These are phyloP conservation scores for Gymnopithys bicolor DNA, from an alignment of 2,797 vertebrate genomes.

Conservation along the genomic window DNA sequence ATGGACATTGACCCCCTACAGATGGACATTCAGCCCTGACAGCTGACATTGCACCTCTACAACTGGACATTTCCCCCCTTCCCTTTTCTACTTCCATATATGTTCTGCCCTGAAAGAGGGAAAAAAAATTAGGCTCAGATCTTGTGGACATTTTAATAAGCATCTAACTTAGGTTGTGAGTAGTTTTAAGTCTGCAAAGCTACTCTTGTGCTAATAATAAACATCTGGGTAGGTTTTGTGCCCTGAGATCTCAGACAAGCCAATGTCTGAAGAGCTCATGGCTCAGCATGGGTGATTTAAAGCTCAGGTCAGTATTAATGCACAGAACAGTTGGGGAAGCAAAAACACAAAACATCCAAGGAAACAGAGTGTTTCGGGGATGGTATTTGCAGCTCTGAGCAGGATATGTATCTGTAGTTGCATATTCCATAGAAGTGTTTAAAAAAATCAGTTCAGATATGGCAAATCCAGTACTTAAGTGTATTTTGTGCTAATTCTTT, in stretches of 20 bases:
- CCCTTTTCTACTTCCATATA: fast-evolving
- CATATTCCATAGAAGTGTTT: neutral
- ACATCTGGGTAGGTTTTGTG: constrained; percentile 20
- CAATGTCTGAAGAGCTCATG: neutral
- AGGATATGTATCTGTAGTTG: neutral
- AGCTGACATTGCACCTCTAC: too few relatives aligned
- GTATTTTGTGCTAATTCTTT: constrained; percentile 35
- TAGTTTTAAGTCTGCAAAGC: constrained; percentile 9
- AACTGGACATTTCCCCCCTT: neutral
- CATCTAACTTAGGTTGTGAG: neutral
- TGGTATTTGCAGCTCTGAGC: neutral
- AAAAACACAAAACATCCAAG: constrained; percentile 20
- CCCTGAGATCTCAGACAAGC: neutral
- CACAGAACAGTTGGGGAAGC: neutral
- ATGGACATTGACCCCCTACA: neutral
- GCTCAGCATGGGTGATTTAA: constrained; percentile 20
- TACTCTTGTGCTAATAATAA: constrained; percentile 48
- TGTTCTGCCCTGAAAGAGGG: neutral
- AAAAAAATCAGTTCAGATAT: neutral
- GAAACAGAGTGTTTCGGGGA: neutral
- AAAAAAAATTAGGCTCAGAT: neutral
- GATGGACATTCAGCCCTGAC: too few relatives aligned
- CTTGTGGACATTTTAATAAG: neutral
- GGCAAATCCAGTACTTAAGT: constrained; percentile 55
- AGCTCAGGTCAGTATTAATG: constrained; percentile 21